Conservation (phyloP, 1,140 invertebrate genomes). For the Drosophila kurseongensis region DNA sequence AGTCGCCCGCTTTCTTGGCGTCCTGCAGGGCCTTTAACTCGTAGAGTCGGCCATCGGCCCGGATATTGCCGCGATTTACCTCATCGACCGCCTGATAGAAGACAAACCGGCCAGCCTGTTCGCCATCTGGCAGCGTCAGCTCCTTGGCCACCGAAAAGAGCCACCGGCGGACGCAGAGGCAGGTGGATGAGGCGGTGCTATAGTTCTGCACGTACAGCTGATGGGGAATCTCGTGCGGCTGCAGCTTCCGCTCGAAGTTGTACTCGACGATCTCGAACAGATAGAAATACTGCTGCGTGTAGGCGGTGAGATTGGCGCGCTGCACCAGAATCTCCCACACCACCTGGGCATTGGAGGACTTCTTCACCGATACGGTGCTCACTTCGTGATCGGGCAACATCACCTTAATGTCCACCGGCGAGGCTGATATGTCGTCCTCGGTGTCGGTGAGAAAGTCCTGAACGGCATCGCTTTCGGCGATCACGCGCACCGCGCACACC, state of each 20-base stretch:
- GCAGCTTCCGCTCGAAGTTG: conserved; percentile 97
- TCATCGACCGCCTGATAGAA: conserved; percentile 96
- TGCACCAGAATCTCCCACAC: conserved; percentile 96
- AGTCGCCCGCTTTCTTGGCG: conserved; percentile 93
- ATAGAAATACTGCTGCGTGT: conserved; percentile 96
- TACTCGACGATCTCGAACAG: conserved; percentile 99
- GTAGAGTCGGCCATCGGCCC: conserved; percentile 95
- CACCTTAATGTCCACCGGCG: conserved; percentile 97
- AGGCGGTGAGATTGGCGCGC: conserved; percentile 92
- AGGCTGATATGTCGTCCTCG: conserved; percentile 93
- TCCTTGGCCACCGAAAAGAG: conserved; percentile 93
- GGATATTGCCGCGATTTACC: conserved; percentile 96
- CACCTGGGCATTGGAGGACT: conserved; percentile 95
- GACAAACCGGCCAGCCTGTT: conserved; percentile 90
- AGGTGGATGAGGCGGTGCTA: conserved; percentile 98
- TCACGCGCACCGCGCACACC: conserved; percentile 98
- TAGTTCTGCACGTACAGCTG: conserved; percentile 99
- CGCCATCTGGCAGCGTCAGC: conserved; percentile 88
- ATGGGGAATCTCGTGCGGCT: conserved; percentile 97
- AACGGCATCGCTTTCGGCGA: conserved; percentile 98
- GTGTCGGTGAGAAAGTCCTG: conserved; percentile 98
- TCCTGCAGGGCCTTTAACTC: conserved; percentile 98
- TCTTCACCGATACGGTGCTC: conserved; percentile 95
- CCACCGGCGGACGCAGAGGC: conserved; percentile 97
- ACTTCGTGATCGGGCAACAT: conserved; percentile 93